Base-by-base conservation (phyloP, 2,888 invertebrate genomes). In the Imbricaverruca yamaguchii region DNA sequence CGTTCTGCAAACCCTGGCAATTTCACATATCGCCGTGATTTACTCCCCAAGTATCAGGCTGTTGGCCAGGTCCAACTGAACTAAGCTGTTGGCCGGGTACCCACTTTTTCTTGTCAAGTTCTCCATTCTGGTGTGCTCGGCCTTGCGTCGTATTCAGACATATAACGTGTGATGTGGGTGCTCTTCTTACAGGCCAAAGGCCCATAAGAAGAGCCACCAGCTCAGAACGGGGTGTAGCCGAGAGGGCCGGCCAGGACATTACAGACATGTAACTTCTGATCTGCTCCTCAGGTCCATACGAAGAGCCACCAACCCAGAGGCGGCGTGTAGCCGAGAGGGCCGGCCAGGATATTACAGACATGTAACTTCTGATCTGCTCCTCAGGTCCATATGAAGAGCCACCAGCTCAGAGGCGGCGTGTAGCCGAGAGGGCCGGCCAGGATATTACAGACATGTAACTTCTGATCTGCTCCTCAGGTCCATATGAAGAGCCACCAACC, bases 401-500 rank as follows among this genome's bases (percentile, higher is more conserved):
- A 53, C 81, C 82, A 80, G 80, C 82, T 59, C 82, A 81, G 81
- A 82, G 83, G 81, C 83, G 83, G 55, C 83, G 83, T 61, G 83
- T 83, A 74, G 83, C 83, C 57, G 83, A 84, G 81, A 80, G 83
- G 57, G 83, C 83, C 78, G 83, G 83, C 80, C 82, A 83, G 82
- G 83, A 84, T 80, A 82, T 84, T 80, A 84, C 81, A 80, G 83
- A 84, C n/a, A n/a, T n/a, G n/a, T n/a, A n/a, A n/a, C n/a, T n/a
- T n/a, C n/a, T n/a, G n/a, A n/a, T 74, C 18, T 39, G 74, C 53
- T n/a, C 18, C 8, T 18, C 77, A 83, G 83, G 82, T 77, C 69
- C 83, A 77, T 81, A 82, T 80, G 83, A 84, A 79, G 83, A 84
- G 81, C 81, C 83, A 53, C 81, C 82, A 80, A 81, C 82, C 63